Evolutionary conservation across 1,140 invertebrate species (phyloP).

Genomic region (Anagrus nilaparvatae): DNA sequence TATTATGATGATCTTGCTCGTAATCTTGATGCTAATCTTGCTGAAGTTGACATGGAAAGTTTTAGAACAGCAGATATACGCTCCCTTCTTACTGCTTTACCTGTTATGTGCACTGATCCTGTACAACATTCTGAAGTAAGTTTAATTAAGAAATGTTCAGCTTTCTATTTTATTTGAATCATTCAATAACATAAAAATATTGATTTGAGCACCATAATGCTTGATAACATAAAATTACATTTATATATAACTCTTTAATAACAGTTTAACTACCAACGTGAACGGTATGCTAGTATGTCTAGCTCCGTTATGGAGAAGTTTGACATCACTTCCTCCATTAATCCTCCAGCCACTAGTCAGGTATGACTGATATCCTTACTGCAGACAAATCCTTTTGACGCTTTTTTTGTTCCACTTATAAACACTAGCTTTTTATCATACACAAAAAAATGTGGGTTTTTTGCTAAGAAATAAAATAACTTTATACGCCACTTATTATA

Average conservation of each 20-base stretch:
- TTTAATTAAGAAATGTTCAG: too few species aligned
- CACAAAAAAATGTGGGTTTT: too few species aligned
- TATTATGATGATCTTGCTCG: slow-evolving; percentile 78
- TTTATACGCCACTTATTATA: too few species aligned
- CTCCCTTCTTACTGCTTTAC: slow-evolving; percentile 67
- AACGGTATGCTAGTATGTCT: slow-evolving; percentile 72
- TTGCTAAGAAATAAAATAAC: too few species aligned
- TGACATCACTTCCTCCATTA: slow-evolving; percentile 65
- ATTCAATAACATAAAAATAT: too few species aligned
- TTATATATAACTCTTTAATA: too few species aligned
- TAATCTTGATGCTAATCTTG: slow-evolving; percentile 84
- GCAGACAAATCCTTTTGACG: too few species aligned
- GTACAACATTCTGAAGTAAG: slow-evolving; percentile 41
- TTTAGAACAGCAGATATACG: slow-evolving; percentile 86
- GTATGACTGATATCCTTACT: slow-evolving; percentile 31
- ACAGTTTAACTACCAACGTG: slow-evolving; percentile 61
- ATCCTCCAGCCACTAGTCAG: slow-evolving; percentile 61
- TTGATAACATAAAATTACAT: too few species aligned
- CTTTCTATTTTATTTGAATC: too few species aligned
- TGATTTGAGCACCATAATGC: too few species aligned
- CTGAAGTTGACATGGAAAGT: slow-evolving; percentile 90
- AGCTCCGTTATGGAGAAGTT: slow-evolving; percentile 71
- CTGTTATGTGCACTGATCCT: slow-evolving; percentile 53
- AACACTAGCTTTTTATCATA: too few species aligned
- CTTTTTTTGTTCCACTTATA: too few species aligned